phyloP scores from a whole-genome alignment of 2,888 invertebrate genomes.

The Drosophila neonasuta region DNA sequence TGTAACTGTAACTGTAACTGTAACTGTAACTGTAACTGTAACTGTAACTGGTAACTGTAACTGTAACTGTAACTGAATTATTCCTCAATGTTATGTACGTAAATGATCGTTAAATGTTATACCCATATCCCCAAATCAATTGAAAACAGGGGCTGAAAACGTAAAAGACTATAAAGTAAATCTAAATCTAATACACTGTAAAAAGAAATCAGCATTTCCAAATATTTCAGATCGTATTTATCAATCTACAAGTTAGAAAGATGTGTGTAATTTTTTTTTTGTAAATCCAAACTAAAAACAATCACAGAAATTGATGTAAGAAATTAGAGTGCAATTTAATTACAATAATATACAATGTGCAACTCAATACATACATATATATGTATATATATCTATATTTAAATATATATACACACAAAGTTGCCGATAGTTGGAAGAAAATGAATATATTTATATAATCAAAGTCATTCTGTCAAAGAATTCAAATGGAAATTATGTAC shows the following conservation, averaged over 20 bases:
- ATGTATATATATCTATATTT: constrained; percentile 15
- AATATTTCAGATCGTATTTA: constrained; percentile 28
- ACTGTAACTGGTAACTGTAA: constrained; percentile 19
- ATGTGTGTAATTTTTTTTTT: constrained; percentile 23
- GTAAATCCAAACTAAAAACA: constrained; percentile 13
- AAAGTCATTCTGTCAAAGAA: constrained; percentile 2
- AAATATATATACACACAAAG: not conserved
- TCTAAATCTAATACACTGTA: constrained; percentile 37
- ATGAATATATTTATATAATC: not conserved
- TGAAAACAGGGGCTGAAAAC: constrained; percentile 49
- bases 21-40: constrained; percentile 1
- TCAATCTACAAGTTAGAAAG: constrained; percentile 13
- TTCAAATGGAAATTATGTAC: constrained; percentile 8
- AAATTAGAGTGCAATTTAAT: constrained; percentile 41
- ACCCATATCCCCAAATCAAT: constrained; percentile 39
- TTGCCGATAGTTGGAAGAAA: not conserved
- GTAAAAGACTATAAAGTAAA: constrained; percentile 55
- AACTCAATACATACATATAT: constrained; percentile 9
- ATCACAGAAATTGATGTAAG: constrained; percentile 33
- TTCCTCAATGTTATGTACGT: constrained; percentile 5
- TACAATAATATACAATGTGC: constrained; percentile 14
- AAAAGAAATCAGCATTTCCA: constrained; percentile 35
- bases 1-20: constrained; percentile 19
- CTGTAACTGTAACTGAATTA: not conserved
- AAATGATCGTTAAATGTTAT: constrained; percentile 35